Evolutionary conservation across 2,888 invertebrate genomes (phyloP).

Genomic region (Subacronicta megacephala): DNA sequence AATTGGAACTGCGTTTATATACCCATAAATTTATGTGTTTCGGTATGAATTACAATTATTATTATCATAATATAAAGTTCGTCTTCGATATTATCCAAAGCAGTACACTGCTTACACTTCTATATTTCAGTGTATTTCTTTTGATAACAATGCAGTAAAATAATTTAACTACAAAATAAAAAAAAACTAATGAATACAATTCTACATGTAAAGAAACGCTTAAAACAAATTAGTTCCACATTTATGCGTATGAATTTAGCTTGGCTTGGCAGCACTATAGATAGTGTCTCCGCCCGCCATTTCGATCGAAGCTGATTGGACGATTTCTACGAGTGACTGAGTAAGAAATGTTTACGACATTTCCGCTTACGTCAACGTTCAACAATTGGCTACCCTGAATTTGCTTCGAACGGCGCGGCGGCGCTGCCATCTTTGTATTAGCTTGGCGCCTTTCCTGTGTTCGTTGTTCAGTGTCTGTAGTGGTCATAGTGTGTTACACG

Average conservation of each 20-base stretch:
- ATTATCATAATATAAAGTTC: too few relatives aligned
- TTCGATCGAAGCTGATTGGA: constrained; percentile 71
- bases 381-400: constrained; percentile 69
- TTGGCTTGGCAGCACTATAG: constrained; percentile 82
- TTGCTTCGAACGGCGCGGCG: constrained; percentile 63
- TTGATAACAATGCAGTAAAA: too few relatives aligned
- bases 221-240: constrained; percentile 49
- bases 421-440: constrained; percentile 85
- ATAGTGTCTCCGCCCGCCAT: constrained; percentile 67
- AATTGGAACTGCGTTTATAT: too few relatives aligned
- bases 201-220: constrained; percentile 56
- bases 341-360: constrained; percentile 67
- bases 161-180: too few relatives aligned
- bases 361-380: constrained; percentile 67
- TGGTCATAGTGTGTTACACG: constrained; percentile 87
- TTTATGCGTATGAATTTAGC: constrained; percentile 43
- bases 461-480: constrained; percentile 82
- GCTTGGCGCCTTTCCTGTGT: constrained; percentile 90
- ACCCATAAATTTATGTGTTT: too few relatives aligned
- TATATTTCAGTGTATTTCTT: too few relatives aligned
- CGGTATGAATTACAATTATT: too few relatives aligned
- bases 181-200: too few relatives aligned
- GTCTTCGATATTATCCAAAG: too few relatives aligned
- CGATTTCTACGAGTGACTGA: constrained; percentile 13
- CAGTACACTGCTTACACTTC: too few relatives aligned